Evolutionary conservation across 1,140 invertebrate genomes (phyloP), one percentile per base, ranked within the genome.

Genomic region (Drosophila malerkotliana): DNA sequence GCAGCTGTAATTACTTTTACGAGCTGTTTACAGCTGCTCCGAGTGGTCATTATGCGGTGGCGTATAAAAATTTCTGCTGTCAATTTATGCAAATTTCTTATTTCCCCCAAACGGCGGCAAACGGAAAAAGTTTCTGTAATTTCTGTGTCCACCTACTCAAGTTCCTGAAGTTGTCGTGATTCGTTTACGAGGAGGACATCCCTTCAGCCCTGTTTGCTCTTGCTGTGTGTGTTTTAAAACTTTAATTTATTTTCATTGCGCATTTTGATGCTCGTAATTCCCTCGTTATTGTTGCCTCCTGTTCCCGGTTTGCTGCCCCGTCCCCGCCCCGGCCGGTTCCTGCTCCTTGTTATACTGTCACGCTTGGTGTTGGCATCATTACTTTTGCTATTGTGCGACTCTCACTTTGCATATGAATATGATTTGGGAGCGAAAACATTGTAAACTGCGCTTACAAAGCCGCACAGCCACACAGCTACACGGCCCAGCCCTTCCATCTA

Each of bases 231-330:
- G 14, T 90, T 81, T 71, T 30, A 57, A 81, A 80, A 85, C 80
- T 90, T 90, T 90, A 90, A 90, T 90, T 90, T 90, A 90, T 90
- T 90, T 90, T 90, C 87, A 90, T 90, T 87, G 87, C 87, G 87
- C 87, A 90, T 90, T 90, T 90, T 87, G 81, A 90, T 82, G 87
- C 87, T 82, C 78, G 81, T 90, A 90, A 90, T 90, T 77, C 87
- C 71, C 78, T 82, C 81, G 87, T 90, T 90, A 90, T 90, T 90
- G 85, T 90, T 90, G 74, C 81, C 77, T 77, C 78, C 74, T 87
- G 77, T 75, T 55, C 44, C 41, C 10, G 14, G 44, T n/a, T 30
- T 14, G n/a, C n/a, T 34, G 32, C 56, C 14, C 58, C 60, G 32
- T 52, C 14, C 58, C 60, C 66, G 24, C 39, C 55, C 54, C 18